A percentile compares a stretch with the other conserved stretches of the same genome.
phyloP scores from a whole-genome alignment of 2,888 invertebrate species.

The Aporophyla nigra region DNA sequence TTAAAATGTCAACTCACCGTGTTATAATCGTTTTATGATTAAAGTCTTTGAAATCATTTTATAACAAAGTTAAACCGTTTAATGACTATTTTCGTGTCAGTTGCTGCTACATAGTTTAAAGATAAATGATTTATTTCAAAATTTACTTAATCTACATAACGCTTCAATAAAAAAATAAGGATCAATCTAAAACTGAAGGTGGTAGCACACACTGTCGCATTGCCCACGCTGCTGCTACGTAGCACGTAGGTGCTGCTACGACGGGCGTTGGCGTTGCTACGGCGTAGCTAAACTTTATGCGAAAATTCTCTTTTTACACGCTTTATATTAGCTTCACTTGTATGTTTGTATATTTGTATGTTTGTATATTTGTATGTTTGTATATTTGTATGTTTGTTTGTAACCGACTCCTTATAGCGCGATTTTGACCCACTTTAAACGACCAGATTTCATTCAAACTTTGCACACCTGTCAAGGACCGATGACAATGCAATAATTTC shows the following conservation, averaged over 20 bases:
- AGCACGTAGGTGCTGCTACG: constrained; percentile 31
- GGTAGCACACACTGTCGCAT: neutral
- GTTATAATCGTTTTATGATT: constrained; percentile 66
- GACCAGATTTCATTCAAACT: too few relatives aligned
- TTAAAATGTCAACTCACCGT: constrained; percentile 64
- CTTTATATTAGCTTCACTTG: too few relatives aligned
- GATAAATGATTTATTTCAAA: neutral
- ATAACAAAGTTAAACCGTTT: constrained; percentile 27
- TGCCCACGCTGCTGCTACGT: constrained; percentile 37
- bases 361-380: too few relatives aligned
- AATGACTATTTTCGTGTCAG: constrained; percentile 1
- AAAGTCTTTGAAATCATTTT: constrained; percentile 42
- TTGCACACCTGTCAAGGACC: too few relatives aligned
- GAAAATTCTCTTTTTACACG: neutral
- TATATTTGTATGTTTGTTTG: too few relatives aligned
- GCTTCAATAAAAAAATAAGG: neutral
- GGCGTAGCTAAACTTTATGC: constrained; percentile 32
- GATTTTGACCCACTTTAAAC: too few relatives aligned
- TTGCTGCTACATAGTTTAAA: constrained; percentile 14
- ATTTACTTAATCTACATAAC: neutral
- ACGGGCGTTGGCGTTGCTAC: constrained; percentile 34
- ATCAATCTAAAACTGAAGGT: neutral
- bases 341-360: too few relatives aligned
- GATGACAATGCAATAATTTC: too few relatives aligned
- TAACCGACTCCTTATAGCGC: too few relatives aligned